Base-by-base conservation (phyloP, 2,888 invertebrate genomes). In the Hylaea fasciaria region DNA sequence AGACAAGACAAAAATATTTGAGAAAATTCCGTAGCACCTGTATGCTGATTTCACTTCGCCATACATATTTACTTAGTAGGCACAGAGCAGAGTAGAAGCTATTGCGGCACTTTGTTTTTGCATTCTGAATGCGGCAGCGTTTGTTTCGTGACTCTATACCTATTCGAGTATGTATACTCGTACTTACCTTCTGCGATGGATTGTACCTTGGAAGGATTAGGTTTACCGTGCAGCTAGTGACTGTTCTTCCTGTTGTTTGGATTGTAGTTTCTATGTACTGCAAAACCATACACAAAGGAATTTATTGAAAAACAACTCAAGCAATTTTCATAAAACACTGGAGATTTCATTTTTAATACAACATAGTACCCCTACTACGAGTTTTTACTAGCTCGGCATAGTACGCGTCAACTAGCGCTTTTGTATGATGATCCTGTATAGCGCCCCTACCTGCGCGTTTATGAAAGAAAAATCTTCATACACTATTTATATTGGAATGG, bases 41-140 rank as follows among this genome's bases (percentile, higher is more conserved):
- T 58, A 61, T 60, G 62, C 41, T 47, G 56, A 66, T 66, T 50
- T 47, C 16, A 41, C 35, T 48, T 44, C 43, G 46, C 57, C 16
- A 55, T 29, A 46, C 41, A 48, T 41, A 48, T 55, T 55, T 48
- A 48, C 32, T n/a, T 1, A 35, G 54, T 45, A 54, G 22, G 54
- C 37, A 54, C 45, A 43, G 37, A 41, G 37, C n/a, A 43, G 57
- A 52, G 62, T 59, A 50, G 54, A 57, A 54, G 52, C 52, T 59
- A 55, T 64, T 66, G 59, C 66, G 52, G 57, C 62, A 64, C 60
- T 57, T 62, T 61, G 53, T 13, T 48, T 51, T 22, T 72, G 66
- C 65, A 55, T 58, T 51, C 48, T 78, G 83, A 82, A 82, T 83
- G 83, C 81, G 82, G 82, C 73, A 76, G 74, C 69, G 68, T 72